Evolutionary conservation across 2,888 invertebrate species (phyloP).

Genomic region (Spilosoma lubricipeda): DNA sequence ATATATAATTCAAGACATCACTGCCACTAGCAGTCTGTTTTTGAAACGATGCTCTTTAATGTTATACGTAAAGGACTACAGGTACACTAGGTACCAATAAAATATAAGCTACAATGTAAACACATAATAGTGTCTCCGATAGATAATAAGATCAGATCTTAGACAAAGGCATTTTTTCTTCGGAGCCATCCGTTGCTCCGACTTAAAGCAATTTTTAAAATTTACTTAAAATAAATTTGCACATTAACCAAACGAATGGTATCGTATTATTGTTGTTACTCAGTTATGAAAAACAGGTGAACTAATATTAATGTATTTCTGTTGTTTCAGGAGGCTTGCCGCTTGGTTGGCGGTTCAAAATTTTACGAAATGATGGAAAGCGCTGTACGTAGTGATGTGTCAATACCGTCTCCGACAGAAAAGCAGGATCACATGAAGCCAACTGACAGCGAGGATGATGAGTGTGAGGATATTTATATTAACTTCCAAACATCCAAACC

Average conservation of each 20-base stretch:
- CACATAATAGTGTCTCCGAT: too few species aligned
- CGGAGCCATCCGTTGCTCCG: neutral
- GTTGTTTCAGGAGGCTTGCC: slow-evolving; percentile 75
- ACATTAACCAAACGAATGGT: neutral
- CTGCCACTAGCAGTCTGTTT: neutral
- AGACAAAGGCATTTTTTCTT: neutral
- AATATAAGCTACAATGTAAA: too few species aligned
- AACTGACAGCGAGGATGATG: slow-evolving; percentile 89
- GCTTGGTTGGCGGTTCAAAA: slow-evolving; percentile 82
- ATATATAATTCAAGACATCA: neutral
- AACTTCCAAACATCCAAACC: neutral
- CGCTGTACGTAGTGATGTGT: slow-evolving; percentile 61
- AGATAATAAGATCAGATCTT: neutral
- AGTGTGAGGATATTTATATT: slow-evolving; percentile 78
- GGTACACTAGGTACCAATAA: too few species aligned
- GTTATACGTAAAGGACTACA: neutral
- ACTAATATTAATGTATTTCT: neutral
- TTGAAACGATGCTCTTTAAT: neutral
- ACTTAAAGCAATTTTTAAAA: neutral
- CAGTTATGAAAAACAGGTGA: neutral
- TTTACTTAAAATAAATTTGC: neutral
- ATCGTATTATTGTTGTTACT: neutral
- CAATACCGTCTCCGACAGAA: slow-evolving; percentile 85
- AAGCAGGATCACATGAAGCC: slow-evolving; percentile 94
- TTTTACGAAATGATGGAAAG: slow-evolving; percentile 81